Evolutionary conservation across 1,140 invertebrate species (phyloP), one percentile per base, ranked within the genome.

Genomic region (Drosophila lacertosa): DNA sequence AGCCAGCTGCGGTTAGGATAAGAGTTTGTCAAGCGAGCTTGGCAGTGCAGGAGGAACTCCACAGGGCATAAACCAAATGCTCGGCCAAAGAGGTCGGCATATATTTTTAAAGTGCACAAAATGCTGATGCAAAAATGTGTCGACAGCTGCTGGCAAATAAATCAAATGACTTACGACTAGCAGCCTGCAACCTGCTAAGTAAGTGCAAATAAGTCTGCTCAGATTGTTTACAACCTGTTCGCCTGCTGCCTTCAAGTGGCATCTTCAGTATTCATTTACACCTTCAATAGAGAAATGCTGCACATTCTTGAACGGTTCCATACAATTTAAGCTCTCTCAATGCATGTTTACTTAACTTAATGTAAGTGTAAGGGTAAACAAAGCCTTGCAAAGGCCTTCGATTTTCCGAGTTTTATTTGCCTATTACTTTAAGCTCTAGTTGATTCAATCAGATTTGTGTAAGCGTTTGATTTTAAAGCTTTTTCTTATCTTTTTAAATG

Each of bases 121-220:
- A 10, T 20, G 13, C 11, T 15, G 54, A 51, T 73, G 9, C 48
- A 67, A 11, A 37, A 39, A 47, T 22, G 48, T 63, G 58, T 32
- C 66, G 58, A 63, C 66, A 63, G 60, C 74, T 76, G 66, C 55
- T 74, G 64, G 47, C 44, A 64, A 45, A 79, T 78, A 78, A 79
- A 79, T 78, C 59, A 79, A 78, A 70, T 65, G 26, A 55, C 54
- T 68, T 63, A 35, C 63, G 20, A 68, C 50, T 68, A 16, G 47
- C n/a, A 16, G 50, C 51, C 13, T 15, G 37, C 51, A 18, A 29
- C 26, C 13, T 37, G 50, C 42, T 50, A 39, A 53, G 50, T 45
- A 20, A 15, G 50, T 68, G 64, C 40, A 57, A 63, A 58, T 63
- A 51, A 57, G 45, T 33, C 16, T 18, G 45, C 20, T 63, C 45